Percentiles rank a stretch among this genome's conserved stretches.
phyloP scores from a whole-genome alignment of 2,113 vertebrate genomes.

The Bothrops jararaca region DNA sequence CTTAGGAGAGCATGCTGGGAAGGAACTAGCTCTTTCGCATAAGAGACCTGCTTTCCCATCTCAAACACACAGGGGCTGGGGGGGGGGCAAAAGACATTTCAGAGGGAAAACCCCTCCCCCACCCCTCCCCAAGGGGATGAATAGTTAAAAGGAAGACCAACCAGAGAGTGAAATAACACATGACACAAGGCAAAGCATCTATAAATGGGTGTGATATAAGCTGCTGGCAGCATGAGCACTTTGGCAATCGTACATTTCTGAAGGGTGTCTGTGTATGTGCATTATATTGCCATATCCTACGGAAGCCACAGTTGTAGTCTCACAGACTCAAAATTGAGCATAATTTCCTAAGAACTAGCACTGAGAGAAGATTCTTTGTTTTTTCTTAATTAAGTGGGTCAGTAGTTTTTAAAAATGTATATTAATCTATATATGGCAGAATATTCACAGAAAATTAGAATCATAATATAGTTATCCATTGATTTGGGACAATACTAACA shows the following conservation, averaged over 20 bases:
- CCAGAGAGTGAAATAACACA: fast-evolving
- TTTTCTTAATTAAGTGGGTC: neutral
- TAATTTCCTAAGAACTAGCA: neutral
- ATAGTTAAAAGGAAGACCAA: neutral
- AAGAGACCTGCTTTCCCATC: conserved; percentile 70
- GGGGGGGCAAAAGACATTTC: neutral
- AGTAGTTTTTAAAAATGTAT: neutral
- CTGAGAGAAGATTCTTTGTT: neutral
- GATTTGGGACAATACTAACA: neutral
- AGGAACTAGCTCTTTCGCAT: conserved; percentile 96
- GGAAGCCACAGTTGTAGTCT: neutral
- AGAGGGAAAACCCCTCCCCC: neutral
- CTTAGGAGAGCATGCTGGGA: conserved; percentile 92
- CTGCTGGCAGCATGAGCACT: neutral
- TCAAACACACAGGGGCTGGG: conserved; percentile 24
- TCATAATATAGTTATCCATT: neutral
- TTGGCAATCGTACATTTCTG: neutral
- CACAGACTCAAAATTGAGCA: neutral
- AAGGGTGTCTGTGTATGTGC: neutral
- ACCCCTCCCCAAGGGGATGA: neutral
- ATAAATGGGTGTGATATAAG: neutral
- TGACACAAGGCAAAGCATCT: neutral
- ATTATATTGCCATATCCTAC: neutral
- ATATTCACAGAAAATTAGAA: neutral
- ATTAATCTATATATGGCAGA: neutral